A percentile compares a stretch with the other conserved stretches of the same genome.
Conservation (phyloP, 2,888 invertebrate species). For the Sphaeridia pumilis region DNA sequence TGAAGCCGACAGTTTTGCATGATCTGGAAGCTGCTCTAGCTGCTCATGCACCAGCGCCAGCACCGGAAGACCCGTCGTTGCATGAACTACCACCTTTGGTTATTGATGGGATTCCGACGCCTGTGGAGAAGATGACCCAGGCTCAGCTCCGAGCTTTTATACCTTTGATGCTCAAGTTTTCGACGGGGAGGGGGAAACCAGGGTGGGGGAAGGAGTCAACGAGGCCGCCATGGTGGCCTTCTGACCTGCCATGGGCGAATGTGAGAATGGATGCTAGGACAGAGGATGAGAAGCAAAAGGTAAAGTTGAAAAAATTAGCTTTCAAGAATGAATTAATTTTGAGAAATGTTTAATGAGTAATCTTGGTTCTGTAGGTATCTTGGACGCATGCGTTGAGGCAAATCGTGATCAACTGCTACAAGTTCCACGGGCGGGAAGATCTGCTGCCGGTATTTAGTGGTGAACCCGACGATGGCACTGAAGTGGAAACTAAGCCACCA, state of each 20-base stretch:
- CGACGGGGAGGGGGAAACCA: constrained; percentile 86
- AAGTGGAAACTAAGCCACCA: constrained; percentile 45
- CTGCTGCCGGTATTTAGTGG: constrained; percentile 86
- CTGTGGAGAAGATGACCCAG: constrained; percentile 98
- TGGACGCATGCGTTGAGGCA: constrained; percentile 94
- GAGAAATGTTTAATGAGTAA: background rate
- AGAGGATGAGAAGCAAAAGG: constrained; percentile 95
- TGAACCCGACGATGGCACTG: constrained; percentile 71
- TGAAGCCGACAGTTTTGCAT: constrained; percentile 84
- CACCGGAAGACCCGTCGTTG: constrained; percentile 78
- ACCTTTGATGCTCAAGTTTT: constrained; percentile 94
- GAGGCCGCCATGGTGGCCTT: constrained; percentile 95
- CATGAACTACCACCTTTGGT: constrained; percentile 84
- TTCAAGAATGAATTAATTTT: background rate
- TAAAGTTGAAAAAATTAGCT: constrained; percentile 39
- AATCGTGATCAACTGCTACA: constrained; percentile 96
- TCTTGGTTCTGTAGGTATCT: constrained; percentile 58
- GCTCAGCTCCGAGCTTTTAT: constrained; percentile 93
- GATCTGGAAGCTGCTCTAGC: constrained; percentile 86
- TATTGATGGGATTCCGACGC: constrained; percentile 94
- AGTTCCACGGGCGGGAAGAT: constrained; percentile 92
- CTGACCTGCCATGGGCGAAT: constrained; percentile 95
- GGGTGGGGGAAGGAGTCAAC: constrained; percentile 96
- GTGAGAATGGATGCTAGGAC: constrained; percentile 92
- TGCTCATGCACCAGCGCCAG: constrained; percentile 78